Conservation (phyloP, 2,797 vertebrate genomes). For the Cirrhinus molitorella region DNA sequence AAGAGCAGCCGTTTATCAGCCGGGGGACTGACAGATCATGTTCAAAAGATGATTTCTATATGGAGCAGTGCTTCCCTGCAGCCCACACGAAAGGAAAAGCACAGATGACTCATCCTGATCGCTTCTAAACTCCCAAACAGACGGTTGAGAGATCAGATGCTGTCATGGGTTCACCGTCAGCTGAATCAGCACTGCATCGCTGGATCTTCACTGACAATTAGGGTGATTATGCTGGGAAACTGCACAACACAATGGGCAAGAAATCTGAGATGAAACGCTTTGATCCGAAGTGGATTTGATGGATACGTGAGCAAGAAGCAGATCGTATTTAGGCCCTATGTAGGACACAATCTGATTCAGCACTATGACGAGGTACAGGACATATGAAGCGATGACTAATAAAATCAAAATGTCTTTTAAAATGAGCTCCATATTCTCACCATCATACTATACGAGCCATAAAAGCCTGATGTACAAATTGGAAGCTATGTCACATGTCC, state of each 20-base stretch:
- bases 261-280: not conserved
- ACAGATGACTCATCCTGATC: not conserved
- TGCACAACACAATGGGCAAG: not conserved
- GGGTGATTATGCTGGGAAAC: not conserved
- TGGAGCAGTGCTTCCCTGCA: conserved; percentile 20
- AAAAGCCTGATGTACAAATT: not conserved
- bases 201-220: not conserved
- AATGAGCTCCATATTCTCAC: not conserved
- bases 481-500: too few species aligned
- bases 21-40: not conserved
- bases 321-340: not conserved
- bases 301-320: not conserved
- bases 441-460: not conserved
- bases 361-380: not conserved
- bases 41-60: not conserved
- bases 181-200: not conserved
- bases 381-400: not conserved
- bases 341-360: not conserved
- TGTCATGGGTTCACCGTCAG: not conserved
- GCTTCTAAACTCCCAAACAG: not conserved
- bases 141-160: not conserved
- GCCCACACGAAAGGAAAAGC: not conserved
- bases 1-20: not conserved
- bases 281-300: not conserved
- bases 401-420: not conserved